Conservation (phyloP, 2,888 invertebrate genomes). For the Mesochorus sp. region DNA sequence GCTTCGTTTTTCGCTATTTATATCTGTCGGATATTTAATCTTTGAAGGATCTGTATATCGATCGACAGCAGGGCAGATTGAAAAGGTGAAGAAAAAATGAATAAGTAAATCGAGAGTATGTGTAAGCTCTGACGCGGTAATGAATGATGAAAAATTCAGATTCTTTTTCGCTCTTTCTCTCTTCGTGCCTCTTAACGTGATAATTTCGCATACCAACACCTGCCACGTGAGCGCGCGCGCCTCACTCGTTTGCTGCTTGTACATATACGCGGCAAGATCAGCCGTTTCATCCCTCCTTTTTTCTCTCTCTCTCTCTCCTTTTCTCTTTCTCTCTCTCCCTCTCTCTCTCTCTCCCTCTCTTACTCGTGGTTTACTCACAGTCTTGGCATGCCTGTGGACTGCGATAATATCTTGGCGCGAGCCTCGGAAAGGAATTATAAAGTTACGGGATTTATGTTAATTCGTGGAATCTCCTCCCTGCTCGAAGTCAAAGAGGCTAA, state of each 20-base stretch:
- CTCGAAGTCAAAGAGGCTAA: constrained; percentile 51
- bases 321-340: background rate
- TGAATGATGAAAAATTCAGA: constrained; percentile 65
- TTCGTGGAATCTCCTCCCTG: constrained; percentile 74
- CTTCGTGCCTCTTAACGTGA: constrained; percentile 73
- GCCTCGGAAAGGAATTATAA: constrained; percentile 75
- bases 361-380: constrained; percentile 53
- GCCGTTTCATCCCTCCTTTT: constrained; percentile 24
- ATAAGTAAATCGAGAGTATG: constrained; percentile 2
- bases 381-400: constrained; percentile 48
- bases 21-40: too few species aligned
- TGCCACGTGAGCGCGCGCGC: constrained; percentile 57
- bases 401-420: constrained; percentile 77
- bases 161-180: too few species aligned
- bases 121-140: constrained; percentile 40
- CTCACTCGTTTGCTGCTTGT: constrained; percentile 54
- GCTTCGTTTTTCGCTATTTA: too few species aligned
- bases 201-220: constrained; percentile 77
- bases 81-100: constrained; percentile 56
- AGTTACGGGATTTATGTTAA: constrained; percentile 78
- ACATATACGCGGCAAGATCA: constrained; percentile 60
- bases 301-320: background rate
- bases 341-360: constrained; percentile 4
- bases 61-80: constrained; percentile 67
- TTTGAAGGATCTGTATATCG: too few species aligned